A percentile compares a stretch with the other conserved stretches of the same genome.
Conservation (phyloP, 92 coral and sea anemone genomes). For the Ricordea florida region DNA sequence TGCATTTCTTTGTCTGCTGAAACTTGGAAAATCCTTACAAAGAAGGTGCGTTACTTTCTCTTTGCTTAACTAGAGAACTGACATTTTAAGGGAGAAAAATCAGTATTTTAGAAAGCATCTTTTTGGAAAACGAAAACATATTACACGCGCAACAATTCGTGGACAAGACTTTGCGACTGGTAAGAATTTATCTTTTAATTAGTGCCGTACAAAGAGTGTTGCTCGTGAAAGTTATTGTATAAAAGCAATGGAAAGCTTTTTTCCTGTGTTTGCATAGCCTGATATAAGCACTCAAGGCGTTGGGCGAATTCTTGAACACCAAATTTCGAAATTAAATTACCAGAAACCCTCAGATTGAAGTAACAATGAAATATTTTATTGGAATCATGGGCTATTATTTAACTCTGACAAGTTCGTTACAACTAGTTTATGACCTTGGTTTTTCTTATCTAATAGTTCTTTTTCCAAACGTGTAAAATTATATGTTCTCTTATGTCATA, state of each 20-base stretch:
- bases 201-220: background rate
- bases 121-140: background rate
- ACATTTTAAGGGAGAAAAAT: background rate
- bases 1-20: no score
- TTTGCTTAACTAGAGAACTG: conserved; percentile 5
- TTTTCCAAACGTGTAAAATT: no score
- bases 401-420: no score
- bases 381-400: no score
- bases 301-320: background rate
- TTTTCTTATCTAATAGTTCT: no score
- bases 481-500: no score
- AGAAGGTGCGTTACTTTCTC: background rate
- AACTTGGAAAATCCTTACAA: background rate
- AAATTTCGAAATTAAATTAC: no score
- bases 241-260: conserved; percentile 8
- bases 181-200: conserved; percentile 3
- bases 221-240: background rate
- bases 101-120: background rate
- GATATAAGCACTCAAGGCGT: conserved; percentile 10
- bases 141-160: conserved; percentile 7
- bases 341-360: no score
- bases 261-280: conserved; percentile 21
- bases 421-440: no score
- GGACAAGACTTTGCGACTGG: conserved; percentile 10
- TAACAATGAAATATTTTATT: no score